Conservation (phyloP, 2,888 invertebrate genomes). For the Ormyrus rosae region DNA sequence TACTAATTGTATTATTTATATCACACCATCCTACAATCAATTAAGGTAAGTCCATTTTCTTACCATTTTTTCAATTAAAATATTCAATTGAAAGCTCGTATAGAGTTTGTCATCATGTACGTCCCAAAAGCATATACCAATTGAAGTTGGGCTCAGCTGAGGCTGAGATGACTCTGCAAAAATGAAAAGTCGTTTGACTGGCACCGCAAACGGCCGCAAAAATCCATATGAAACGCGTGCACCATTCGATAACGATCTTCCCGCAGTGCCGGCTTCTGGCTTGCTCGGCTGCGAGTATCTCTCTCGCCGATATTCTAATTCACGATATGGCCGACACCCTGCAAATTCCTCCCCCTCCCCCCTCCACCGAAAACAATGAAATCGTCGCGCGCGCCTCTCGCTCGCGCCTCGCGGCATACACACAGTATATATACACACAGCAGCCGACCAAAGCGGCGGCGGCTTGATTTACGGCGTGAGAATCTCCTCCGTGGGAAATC, state of each 20-base stretch:
- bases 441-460: conserved; percentile 54
- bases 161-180: conserved; percentile 21
- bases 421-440: conserved; percentile 12
- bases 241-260: conserved; percentile 57
- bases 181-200: conserved; percentile 51
- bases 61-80: too few species aligned
- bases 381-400: conserved; percentile 50
- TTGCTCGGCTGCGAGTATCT: not conserved
- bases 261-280: not conserved
- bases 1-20: too few species aligned
- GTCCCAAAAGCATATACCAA: too few species aligned
- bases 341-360: conserved; percentile 58
- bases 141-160: not conserved
- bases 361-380: conserved; percentile 63
- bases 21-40: too few species aligned
- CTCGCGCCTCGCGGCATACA: conserved; percentile 44
- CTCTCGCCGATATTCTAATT: conserved; percentile 63
- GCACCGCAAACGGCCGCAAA: conserved; percentile 39
- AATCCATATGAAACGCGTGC: conserved; percentile 57
- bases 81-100: too few species aligned
- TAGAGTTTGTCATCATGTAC: too few species aligned
- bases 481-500: conserved; percentile 66
- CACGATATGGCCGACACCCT: conserved; percentile 63
- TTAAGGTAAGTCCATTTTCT: too few species aligned
- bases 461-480: conserved; percentile 66